Conservation (phyloP, 2,888 invertebrate species). For the Acanthosepion pharaonis region DNA sequence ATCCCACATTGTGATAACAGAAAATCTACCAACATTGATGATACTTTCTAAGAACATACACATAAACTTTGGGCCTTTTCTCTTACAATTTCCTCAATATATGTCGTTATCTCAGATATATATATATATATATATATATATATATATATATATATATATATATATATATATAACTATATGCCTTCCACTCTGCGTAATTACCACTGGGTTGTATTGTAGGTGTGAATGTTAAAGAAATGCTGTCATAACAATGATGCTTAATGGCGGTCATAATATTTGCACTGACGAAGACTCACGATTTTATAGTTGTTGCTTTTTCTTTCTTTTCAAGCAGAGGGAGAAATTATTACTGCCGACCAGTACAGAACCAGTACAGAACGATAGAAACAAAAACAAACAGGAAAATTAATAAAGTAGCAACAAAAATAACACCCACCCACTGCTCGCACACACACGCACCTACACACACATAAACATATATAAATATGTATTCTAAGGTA, state of each 20-base stretch:
- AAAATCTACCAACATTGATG: too few species aligned
- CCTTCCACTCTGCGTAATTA: not conserved
- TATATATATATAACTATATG: not conserved
- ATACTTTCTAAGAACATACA: too few species aligned
- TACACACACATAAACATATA: too few species aligned
- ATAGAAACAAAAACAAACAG: not conserved
- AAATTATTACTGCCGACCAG: not conserved
- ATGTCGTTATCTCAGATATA: not conserved
- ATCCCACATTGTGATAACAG: too few species aligned
- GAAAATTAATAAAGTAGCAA: not conserved
- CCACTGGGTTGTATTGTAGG: not conserved
- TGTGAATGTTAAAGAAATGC: not conserved
- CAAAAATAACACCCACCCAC: not conserved
- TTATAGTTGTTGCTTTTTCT: not conserved
- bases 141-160: not conserved
- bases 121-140: not conserved
- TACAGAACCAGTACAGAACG: not conserved
- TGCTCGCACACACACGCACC: too few species aligned
- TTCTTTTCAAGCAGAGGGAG: not conserved
- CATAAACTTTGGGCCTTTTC: too few species aligned
- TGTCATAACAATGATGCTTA: not conserved
- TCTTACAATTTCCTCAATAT: too few species aligned
- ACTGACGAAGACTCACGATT: not conserved
- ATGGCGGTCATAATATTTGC: not conserved
- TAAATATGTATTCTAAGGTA: too few species aligned